Conservation (phyloP, 2,113 vertebrate genomes). For the Nothocercus julius region DNA sequence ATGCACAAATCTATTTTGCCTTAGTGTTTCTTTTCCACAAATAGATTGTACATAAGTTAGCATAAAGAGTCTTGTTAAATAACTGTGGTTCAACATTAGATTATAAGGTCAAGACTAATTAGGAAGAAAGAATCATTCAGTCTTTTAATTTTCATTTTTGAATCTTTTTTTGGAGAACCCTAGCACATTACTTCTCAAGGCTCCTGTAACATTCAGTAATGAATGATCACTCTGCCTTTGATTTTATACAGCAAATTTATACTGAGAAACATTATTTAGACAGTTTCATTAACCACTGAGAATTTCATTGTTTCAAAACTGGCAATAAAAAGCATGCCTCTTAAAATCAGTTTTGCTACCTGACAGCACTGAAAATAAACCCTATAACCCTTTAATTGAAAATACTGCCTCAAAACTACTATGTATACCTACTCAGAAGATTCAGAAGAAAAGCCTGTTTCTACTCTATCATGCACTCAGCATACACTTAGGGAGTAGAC, state of each 20-base stretch:
- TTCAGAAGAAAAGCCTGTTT: background rate
- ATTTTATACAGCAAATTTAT: conserved; percentile 11
- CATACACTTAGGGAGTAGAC: background rate
- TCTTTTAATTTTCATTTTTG: background rate
- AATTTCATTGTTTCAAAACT: conserved; percentile 26
- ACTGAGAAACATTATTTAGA: background rate
- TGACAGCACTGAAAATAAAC: background rate
- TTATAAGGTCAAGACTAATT: background rate
- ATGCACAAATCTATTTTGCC: background rate
- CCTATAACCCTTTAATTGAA: background rate
- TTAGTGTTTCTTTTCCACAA: background rate
- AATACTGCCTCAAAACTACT: background rate
- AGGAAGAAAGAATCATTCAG: background rate
- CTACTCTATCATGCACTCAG: background rate
- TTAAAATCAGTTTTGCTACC: conserved; percentile 9
- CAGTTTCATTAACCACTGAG: background rate
- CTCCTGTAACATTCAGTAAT: background rate
- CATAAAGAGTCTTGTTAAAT: background rate
- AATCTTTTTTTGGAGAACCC: background rate
- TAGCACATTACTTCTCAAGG: background rate
- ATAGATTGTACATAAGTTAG: background rate
- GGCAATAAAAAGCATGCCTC: background rate
- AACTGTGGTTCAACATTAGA: background rate
- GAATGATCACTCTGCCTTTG: background rate
- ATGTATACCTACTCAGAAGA: background rate